Percentiles rank a stretch among this genome's conserved stretches.
Evolutionary conservation across 2,888 invertebrate genomes (phyloP).

Genomic region (Gerris lacustris): DNA sequence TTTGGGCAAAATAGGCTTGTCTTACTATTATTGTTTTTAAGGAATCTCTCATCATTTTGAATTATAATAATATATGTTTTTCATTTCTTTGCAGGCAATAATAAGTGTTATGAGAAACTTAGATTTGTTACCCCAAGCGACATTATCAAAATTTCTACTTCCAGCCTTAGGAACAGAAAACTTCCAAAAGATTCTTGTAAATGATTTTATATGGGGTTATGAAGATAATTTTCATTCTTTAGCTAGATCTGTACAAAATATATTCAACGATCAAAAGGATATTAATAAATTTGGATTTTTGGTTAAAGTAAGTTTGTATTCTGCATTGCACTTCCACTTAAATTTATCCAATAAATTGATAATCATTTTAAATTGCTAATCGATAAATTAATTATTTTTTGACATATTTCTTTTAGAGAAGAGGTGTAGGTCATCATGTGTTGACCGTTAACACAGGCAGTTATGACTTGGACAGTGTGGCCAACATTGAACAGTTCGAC

Average conservation of each 20-base stretch:
- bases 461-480: slow-evolving; percentile 19
- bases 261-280: slow-evolving; percentile 17
- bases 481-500: slow-evolving; percentile 19
- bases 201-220: slow-evolving; percentile 24
- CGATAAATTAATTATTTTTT: background rate
- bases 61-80: too few species aligned
- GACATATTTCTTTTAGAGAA: slow-evolving; percentile 13
- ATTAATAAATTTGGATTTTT: slow-evolving; percentile 23
- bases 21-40: too few species aligned
- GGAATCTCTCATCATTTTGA: too few species aligned
- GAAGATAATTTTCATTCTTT: slow-evolving; percentile 22
- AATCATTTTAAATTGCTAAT: too few species aligned
- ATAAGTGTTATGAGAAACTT: slow-evolving; percentile 14
- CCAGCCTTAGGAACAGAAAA: background rate
- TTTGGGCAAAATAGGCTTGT: too few species aligned
- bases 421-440: slow-evolving; percentile 23
- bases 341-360: too few species aligned
- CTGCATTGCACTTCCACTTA: background rate
- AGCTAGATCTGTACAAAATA: slow-evolving; percentile 7
- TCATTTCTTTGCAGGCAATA: slow-evolving; percentile 17
- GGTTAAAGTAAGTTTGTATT: slow-evolving; percentile 18
- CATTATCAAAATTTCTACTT: background rate
- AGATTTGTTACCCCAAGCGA: slow-evolving; percentile 18
- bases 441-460: slow-evolving; percentile 22
- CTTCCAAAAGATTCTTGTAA: slow-evolving; percentile 18